Evolutionary conservation across 1,140 invertebrate species (phyloP).

Genomic region (Dendroctonus ponderosae): DNA sequence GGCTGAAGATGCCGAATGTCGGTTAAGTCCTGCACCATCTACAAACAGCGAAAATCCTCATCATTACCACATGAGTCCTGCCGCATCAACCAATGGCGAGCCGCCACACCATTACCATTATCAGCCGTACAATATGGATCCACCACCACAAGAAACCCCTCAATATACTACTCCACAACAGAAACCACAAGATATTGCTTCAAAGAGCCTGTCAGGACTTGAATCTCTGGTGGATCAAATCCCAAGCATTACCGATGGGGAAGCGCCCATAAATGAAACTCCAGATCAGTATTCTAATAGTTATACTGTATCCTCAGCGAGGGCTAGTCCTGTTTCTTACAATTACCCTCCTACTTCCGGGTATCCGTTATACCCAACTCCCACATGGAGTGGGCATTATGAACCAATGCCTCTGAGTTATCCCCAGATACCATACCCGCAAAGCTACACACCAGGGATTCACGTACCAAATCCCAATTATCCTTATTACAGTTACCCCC

Average conservation of each 20-base stretch:
- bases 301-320: constrained; percentile 40
- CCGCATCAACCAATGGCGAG: constrained; percentile 47
- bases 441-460: constrained; percentile 51
- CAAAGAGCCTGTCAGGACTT: constrained; percentile 83
- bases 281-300: constrained; percentile 46
- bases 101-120: constrained; percentile 44
- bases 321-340: constrained; percentile 48
- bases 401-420: constrained; percentile 48
- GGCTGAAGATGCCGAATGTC: constrained; percentile 57
- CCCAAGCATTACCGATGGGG: constrained; percentile 76
- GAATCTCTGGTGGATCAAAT: constrained; percentile 90
- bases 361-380: constrained; percentile 49
- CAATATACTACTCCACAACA: constrained; percentile 50
- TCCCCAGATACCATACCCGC: constrained; percentile 49
- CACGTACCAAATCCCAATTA: constrained; percentile 59
- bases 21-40: constrained; percentile 54
- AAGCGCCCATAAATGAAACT: constrained; percentile 44
- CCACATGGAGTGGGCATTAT: constrained; percentile 49
- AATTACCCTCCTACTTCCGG: constrained; percentile 47
- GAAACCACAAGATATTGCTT: constrained; percentile 69
- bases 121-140: constrained; percentile 46
- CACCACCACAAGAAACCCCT: constrained; percentile 33
- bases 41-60: constrained; percentile 47
- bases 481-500: constrained; percentile 53
- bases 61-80: constrained; percentile 51